Conservation (phyloP, 2,888 invertebrate genomes). For the Thera obeliscata region DNA sequence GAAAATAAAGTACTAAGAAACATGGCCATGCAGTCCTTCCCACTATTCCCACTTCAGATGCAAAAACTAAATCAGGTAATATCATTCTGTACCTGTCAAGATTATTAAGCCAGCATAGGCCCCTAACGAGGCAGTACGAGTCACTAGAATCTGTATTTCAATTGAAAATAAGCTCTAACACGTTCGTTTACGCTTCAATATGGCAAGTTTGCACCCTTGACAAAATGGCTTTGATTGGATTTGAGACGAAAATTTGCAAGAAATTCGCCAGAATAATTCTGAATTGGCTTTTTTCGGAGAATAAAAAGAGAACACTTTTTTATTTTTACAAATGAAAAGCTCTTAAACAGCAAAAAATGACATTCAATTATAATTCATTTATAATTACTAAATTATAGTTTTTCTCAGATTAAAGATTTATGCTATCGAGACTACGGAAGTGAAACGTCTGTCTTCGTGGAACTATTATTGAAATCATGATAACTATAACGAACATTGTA, state of each 20-base stretch:
- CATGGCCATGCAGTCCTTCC: neutral
- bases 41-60: conserved; percentile 7
- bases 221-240: neutral
- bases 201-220: neutral
- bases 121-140: conserved; percentile 13
- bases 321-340: too few relatives aligned
- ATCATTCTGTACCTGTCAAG: conserved; percentile 22
- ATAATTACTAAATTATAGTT: too few relatives aligned
- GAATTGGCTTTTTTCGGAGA: too few relatives aligned
- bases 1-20: neutral
- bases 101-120: conserved; percentile 13
- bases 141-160: neutral
- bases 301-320: too few relatives aligned
- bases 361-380: too few relatives aligned
- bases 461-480: conserved; percentile 6
- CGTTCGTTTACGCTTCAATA: neutral
- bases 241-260: too few relatives aligned
- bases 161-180: neutral
- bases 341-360: too few relatives aligned
- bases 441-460: neutral
- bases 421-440: neutral
- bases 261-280: too few relatives aligned
- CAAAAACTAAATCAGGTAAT: conserved; percentile 20
- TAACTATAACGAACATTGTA: conserved; percentile 19
- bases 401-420: neutral